Percentiles rank a stretch among this genome's conserved stretches.
Evolutionary conservation across 2,113 vertebrate genomes (phyloP).

Genomic region (Herpailurus yagouaroundi): DNA sequence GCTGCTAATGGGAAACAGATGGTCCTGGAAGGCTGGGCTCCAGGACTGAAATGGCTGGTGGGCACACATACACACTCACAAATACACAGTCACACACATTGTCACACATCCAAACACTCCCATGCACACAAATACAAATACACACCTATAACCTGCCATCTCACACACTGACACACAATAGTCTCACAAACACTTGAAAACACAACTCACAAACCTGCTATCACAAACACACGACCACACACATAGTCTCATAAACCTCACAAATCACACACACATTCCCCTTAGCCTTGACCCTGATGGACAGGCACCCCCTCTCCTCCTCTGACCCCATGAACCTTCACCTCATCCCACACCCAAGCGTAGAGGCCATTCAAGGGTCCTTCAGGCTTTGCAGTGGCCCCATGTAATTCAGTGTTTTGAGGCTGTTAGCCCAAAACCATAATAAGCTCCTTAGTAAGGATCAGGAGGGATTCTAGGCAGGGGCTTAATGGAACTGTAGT

Average conservation of each 20-base stretch:
- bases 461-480: not conserved
- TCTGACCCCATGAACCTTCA: not conserved
- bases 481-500: not conserved
- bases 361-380: not conserved
- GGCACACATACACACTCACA: not conserved
- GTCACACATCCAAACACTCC: not conserved
- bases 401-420: not conserved
- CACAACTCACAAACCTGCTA: not conserved
- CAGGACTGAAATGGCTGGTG: not conserved
- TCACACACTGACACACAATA: not conserved
- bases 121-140: not conserved
- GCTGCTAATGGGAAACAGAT: conserved; percentile 81
- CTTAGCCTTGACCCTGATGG: not conserved
- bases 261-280: not conserved
- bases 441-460: not conserved
- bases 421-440: not conserved
- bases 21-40: conserved; percentile 31
- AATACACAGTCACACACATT: not conserved
- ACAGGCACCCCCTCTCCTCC: not conserved
- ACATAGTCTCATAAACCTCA: not conserved
- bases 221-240: not conserved
- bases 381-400: not conserved
- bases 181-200: not conserved
- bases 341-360: not conserved
- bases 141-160: not conserved